Evolutionary conservation across 2,888 invertebrate species (phyloP), one percentile per base, ranked within the genome.

Genomic region (Chromoteleia sp.): DNA sequence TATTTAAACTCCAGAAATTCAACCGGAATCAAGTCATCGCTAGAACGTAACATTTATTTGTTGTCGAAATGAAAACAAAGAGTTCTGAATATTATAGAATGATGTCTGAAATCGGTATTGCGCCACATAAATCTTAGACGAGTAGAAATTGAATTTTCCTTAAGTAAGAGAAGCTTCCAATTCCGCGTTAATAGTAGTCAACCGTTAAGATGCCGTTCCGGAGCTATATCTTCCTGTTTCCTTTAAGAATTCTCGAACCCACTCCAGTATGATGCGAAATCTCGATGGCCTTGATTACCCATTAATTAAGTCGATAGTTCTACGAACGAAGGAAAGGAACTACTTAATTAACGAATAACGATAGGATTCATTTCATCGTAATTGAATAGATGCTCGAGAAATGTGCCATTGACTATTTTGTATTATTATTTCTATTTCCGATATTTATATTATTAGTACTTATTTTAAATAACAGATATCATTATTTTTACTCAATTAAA

Each of bases 301-400:
- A 81, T 84, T 84, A 84, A 84, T 84, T 84, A 84, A 80, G 50
- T 73, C 65, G 65, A 58, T 68, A 71, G 74, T 71, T 48, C 41
- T 56, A 14, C 67, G 65, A 71, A 41, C 74, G 74, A 65, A 74
- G 73, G 58, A 68, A 80, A 73, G 73, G 81, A 63, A 52, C 45
- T 68, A 59, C 58, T 83, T 83, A 84, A 84, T 84, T 84, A 83
- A 83, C 74, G 76, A 83, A 84, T 84, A 81, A 83, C 77, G 56
- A 56, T 68, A 68, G 43, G 19, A 56, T 68, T 54, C 41, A 33
- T 67, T 70, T 14, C 70, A 21, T 48, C 19, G 15, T 58, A 45
- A 70, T 56, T 68, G 45, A 68, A 68, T 21, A 45, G 33, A 54
- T 45, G 68, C 14, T 68, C 29, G 33, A 65, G 36, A 36, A 65